Base-by-base conservation (phyloP, 2,888 invertebrate species). In the Agrochola litura region DNA sequence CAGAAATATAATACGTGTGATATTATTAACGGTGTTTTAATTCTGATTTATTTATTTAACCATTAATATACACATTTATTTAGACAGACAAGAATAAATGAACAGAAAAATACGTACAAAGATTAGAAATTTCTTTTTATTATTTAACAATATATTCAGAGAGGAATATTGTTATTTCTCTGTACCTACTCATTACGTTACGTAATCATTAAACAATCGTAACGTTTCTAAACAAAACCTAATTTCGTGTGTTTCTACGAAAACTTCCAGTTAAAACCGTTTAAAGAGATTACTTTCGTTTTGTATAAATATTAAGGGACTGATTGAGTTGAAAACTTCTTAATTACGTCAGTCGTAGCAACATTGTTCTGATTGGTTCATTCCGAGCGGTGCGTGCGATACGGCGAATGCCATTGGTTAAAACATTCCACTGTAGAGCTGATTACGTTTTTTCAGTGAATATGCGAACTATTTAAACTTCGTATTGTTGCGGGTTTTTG, bases 311-410 rank as follows among this genome's bases (percentile, higher is more conserved):
- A 93, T 93, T 91, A 92, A 76, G 91, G 90, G 90, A 86, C 89
- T 92, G 92, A 94, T 95, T 93, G 92, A 94, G 94, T 94, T 93
- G 91, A 89, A 90, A 95, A 95, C 92, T 95, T 92, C 89, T 89
- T 89, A 92, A 92, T 92, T 92, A 90, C 90, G 84, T 88, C 82
- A 88, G 82, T 87, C 72, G 69, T 76, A 82, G 81, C 77, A 81
- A 84, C 85, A 83, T 81, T 84, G 81, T 84, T 84, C 83, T 82
- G 82, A 89, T 88, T 86, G 89, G 85, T 82, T 86, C 69, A 83
- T 76, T 83, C 58, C 68, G 37, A 66, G 61, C 71, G 37, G 73
- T 83, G 84, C 82, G 87, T 86, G 75, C 81, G 84, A 81, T 82
- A 78, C 74, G 72, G 73, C 67, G 58, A 77, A 74, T 73, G 22